Percentiles rank a stretch among this genome's conserved stretches.
phyloP scores from a whole-genome alignment of 2,113 vertebrate species.

The Rhynchomys soricoides region DNA sequence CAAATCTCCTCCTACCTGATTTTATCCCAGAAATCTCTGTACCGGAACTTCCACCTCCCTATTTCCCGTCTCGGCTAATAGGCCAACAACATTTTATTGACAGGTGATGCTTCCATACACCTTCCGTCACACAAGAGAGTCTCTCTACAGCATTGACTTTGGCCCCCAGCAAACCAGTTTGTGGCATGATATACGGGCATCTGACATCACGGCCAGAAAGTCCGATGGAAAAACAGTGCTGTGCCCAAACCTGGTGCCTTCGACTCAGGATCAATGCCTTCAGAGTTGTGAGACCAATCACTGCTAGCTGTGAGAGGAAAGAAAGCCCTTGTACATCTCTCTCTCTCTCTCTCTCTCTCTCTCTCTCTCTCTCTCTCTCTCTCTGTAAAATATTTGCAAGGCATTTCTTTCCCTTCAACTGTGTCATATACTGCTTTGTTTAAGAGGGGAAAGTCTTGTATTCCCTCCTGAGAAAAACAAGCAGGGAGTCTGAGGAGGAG shows the following conservation, averaged over 20 bases:
- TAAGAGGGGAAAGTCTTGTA: conserved; percentile 60
- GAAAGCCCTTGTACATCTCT: not conserved
- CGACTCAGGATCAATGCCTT: not conserved
- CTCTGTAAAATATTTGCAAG: conserved; percentile 56
- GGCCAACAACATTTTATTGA: no score
- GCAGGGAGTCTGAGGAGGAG: not conserved
- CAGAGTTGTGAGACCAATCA: not conserved
- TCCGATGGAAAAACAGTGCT: not conserved
- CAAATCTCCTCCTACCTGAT: no score
- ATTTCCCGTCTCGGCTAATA: no score
- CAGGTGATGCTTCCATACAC: no score
- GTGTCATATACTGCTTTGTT: conserved; percentile 75
- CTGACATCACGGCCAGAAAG: not conserved
- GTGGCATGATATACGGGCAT: not conserved
- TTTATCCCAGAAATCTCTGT: no score
- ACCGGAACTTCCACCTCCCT: no score
- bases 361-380: conserved; percentile 58
- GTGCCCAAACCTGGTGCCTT: not conserved
- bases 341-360: not conserved
- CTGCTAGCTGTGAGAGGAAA: not conserved
- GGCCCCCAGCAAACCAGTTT: not conserved
- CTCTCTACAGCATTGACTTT: not conserved
- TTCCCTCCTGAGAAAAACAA: conserved; percentile 75
- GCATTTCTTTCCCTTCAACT: not conserved
- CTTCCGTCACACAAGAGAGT: no score